phyloP scores from a whole-genome alignment of 1,140 invertebrate species.

The Danaus plexippus region DNA sequence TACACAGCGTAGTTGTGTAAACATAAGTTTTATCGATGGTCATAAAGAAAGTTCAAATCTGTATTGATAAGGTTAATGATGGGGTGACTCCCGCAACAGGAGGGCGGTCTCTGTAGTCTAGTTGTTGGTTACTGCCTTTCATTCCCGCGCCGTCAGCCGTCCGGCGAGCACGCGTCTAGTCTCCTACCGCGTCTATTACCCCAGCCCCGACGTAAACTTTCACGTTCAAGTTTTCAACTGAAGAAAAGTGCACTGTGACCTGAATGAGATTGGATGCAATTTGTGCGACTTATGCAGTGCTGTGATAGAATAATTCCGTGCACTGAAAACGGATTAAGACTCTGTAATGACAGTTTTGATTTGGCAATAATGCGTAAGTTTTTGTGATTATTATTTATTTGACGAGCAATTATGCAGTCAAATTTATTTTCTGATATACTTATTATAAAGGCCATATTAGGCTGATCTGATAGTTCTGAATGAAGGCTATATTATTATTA shows the following conservation, averaged over 20 bases:
- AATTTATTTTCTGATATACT: too few relatives aligned
- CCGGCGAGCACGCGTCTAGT: slow-evolving; percentile 18
- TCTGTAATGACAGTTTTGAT: slow-evolving; percentile 13
- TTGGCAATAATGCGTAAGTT: slow-evolving; percentile 11
- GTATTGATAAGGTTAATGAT: slow-evolving; percentile 19
- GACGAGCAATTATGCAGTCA: too few relatives aligned
- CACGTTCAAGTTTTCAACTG: slow-evolving; percentile 24
- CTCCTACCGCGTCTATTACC: slow-evolving; percentile 5
- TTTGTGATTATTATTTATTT: slow-evolving; percentile 2
- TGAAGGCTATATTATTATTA: too few relatives aligned
- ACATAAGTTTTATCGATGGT: slow-evolving; percentile 8
- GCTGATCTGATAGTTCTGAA: too few relatives aligned
- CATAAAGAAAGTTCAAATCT: slow-evolving; percentile 12
- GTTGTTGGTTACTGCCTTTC: slow-evolving; percentile 11
- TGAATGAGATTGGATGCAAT: slow-evolving; percentile 37
- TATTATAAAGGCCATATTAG: too few relatives aligned
- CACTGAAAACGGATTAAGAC: slow-evolving; percentile 13
- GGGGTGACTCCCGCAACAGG: slow-evolving; percentile 22
- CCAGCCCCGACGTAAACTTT: slow-evolving; percentile 24
- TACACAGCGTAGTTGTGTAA: not conserved
- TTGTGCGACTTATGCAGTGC: slow-evolving; percentile 36
- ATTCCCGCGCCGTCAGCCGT: slow-evolving; percentile 24
- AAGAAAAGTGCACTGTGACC: slow-evolving; percentile 33
- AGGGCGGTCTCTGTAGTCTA: slow-evolving; percentile 16
- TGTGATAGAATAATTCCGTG: slow-evolving; percentile 26